Evolutionary conservation across 30 jellyfish, hydroid and myxozoan genomes (phyloP).

Genomic region (Sanderia malayensis): DNA sequence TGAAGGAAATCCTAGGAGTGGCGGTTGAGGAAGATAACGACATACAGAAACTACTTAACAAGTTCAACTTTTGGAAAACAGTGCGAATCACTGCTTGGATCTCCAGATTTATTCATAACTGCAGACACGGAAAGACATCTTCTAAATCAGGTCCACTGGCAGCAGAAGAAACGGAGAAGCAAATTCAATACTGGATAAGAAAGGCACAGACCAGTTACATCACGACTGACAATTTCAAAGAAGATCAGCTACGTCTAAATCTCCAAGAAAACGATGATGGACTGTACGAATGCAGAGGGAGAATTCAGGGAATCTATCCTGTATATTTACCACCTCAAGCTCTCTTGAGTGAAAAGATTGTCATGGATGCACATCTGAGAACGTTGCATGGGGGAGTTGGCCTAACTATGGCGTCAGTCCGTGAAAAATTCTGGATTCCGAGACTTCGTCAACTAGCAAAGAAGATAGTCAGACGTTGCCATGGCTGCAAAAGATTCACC

Average conservation of each 20-base stretch:
- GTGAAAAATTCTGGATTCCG: conserved; percentile 47
- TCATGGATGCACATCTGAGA: conserved; percentile 22
- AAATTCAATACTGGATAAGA: background rate
- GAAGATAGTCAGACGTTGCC: conserved; percentile 25
- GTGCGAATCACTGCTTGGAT: conserved; percentile 57
- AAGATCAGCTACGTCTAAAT: conserved; percentile 19
- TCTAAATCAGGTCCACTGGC: conserved; percentile 31
- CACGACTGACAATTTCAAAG: conserved; percentile 5
- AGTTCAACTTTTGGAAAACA: conserved; percentile 19
- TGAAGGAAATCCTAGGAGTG: conserved; percentile 15
- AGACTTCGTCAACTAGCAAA: conserved; percentile 41
- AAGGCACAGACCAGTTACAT: background rate
- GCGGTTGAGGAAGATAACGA: conserved; percentile 2
- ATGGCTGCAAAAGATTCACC: conserved; percentile 49
- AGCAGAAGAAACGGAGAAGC: conserved; percentile 33
- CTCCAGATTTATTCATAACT: conserved; percentile 24
- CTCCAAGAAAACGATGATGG: conserved; percentile 13
- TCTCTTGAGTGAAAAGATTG: conserved; percentile 23
- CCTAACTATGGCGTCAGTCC: conserved; percentile 21
- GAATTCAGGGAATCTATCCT: conserved; percentile 59
- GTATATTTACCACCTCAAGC: conserved; percentile 27
- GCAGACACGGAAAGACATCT: conserved; percentile 3
- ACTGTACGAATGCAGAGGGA: conserved; percentile 19
- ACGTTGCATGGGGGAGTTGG: conserved; percentile 60
- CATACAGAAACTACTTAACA: background rate